Evolutionary conservation across 1,140 invertebrate species (phyloP).

Genomic region (Anoplolepis gracilipes): DNA sequence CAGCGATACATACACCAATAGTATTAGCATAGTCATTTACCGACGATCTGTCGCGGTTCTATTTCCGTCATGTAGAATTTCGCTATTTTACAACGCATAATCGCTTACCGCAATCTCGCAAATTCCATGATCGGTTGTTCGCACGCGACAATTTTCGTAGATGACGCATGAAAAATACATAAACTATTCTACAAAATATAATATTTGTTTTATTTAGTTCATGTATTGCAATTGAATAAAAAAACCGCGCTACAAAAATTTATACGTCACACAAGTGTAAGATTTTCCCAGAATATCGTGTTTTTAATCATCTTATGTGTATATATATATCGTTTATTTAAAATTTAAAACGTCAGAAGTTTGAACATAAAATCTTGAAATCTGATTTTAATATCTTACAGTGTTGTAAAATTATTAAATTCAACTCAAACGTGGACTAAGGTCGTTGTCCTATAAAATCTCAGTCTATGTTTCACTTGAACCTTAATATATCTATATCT

Average conservation of each 20-base stretch:
- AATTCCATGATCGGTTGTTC: conserved; percentile 34
- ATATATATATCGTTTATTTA: neutral
- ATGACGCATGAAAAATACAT: neutral
- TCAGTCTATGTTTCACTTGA: too few species aligned
- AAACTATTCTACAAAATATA: neutral
- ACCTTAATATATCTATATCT: neutral
- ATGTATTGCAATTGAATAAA: neutral
- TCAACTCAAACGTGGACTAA: too few species aligned
- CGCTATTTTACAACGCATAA: conserved; percentile 40
- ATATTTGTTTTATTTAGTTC: neutral
- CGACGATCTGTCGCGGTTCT: conserved; percentile 42
- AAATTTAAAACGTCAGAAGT: neutral
- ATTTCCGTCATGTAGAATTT: conserved; percentile 53
- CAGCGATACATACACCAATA: conserved; percentile 15
- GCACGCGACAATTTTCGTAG: neutral
- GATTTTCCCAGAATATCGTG: neutral
- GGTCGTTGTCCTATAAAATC: too few species aligned
- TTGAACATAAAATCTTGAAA: conserved; percentile 6
- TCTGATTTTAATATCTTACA: neutral
- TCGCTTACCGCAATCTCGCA: conserved; percentile 1
- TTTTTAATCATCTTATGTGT: neutral
- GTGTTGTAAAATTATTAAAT: neutral
- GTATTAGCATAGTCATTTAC: conserved; percentile 42
- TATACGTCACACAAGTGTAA: neutral
- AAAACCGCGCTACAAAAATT: neutral